Base-by-base conservation (phyloP, 2,113 vertebrate genomes). In the Oostethus manadensis region DNA sequence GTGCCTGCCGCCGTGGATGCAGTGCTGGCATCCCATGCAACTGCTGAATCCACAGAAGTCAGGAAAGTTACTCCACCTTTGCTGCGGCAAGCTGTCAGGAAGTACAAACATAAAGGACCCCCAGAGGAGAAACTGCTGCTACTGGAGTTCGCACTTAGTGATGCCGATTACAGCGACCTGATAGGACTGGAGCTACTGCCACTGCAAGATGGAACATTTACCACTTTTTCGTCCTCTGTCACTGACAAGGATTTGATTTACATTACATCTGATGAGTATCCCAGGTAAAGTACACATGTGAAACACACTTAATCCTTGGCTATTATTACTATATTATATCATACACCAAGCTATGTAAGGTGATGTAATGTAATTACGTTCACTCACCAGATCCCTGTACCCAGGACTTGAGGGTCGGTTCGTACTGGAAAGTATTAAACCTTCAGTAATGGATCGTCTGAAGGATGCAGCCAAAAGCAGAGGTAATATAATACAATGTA, bases 181-280 rank as follows among this genome's bases (percentile, higher is more conserved):
- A 93, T 98, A 44, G 95, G 96, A 35, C 81, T 99, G 59, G 95
- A 98, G 70, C 90, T 99, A 57, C 88, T 99, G 20, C 96, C 96
- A 0, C 84, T 98, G 45, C 96, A 99, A 66, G 93, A 91, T 62
- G 93, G 91, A 47, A 90, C 70, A 16, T 98, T 97, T 73, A 74
- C 90, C 55, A 74, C 89, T 2, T 99, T 99, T 86, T 96, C 92
- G 53, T 96, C 93, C 0, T 93, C 94, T 44, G 90, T 93, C 68
- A 91, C 87, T 38, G 96, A 99, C 56, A 97, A 97, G 71, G 96
- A 98, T 73, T 71, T 89, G 8, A 64, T 97, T 78, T 98, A 98
- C 76, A 94, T 99, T 65, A 79, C 93, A 58, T 94, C 94, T 64
- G 93, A 95, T 40, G 94, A 94, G 56, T 95, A 88, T 68, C 94